phyloP scores from a whole-genome alignment of 2,888 invertebrate genomes.

The Zaprionus obscuricornis region DNA sequence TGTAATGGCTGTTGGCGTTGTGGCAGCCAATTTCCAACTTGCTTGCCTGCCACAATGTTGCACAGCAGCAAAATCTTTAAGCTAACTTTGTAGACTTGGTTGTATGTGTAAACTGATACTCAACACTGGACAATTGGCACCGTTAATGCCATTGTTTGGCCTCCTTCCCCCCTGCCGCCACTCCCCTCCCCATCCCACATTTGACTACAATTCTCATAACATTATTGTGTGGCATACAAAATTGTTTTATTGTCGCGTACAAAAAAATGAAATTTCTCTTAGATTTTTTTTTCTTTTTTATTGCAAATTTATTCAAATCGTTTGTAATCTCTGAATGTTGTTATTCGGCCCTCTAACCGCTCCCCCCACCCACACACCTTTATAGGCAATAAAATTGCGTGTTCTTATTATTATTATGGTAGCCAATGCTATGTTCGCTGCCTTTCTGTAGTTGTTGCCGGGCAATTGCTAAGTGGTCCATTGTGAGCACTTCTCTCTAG shows the following conservation, averaged over 20 bases:
- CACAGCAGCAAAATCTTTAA: constrained; percentile 66
- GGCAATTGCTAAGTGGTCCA: constrained; percentile 67
- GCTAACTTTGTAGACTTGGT: no score
- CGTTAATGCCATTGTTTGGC: constrained; percentile 24
- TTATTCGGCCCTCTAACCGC: constrained; percentile 10
- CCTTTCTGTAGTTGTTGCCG: constrained; percentile 34
- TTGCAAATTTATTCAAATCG: constrained; percentile 79
- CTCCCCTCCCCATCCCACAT: constrained; percentile 24
- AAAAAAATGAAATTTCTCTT: constrained; percentile 28
- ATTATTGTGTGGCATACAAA: constrained; percentile 61
- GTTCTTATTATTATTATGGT: constrained; percentile 56
- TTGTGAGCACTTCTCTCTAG: constrained; percentile 58
- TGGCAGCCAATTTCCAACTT: constrained; percentile 49
- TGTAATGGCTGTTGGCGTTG: constrained; percentile 65
- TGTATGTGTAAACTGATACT: constrained; percentile 36
- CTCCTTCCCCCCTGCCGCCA: no score
- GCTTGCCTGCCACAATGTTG: constrained; percentile 72
- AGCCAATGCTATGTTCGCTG: constrained; percentile 37
- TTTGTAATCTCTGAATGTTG: constrained; percentile 59
- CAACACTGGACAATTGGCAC: constrained; percentile 69
- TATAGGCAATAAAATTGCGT: constrained; percentile 52
- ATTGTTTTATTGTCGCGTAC: constrained; percentile 76
- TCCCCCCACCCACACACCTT: constrained; percentile 22
- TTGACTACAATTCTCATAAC: no score
- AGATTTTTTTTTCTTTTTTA: constrained; percentile 67